Evolutionary conservation across 2,113 vertebrate species (phyloP).

Genomic region (Ivindomyrus marchei): DNA sequence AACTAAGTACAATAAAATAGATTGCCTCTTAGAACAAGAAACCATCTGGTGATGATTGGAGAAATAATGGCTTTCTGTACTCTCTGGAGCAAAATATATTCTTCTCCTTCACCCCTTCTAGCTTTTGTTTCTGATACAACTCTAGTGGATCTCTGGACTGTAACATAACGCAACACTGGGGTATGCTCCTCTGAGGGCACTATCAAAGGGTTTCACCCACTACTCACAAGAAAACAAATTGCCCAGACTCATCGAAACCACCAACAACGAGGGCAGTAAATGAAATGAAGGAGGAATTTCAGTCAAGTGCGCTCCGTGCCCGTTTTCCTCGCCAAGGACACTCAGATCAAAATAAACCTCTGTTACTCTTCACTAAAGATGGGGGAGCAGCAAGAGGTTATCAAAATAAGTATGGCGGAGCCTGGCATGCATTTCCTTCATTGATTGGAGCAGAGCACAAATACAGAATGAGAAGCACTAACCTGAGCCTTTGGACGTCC

Average conservation of each 20-base stretch:
- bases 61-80: background rate
- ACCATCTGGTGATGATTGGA: background rate
- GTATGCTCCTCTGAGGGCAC: conserved; percentile 28
- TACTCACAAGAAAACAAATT: conserved; percentile 33
- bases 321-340: conserved; percentile 20
- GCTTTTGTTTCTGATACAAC: background rate
- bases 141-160: conserved; percentile 10
- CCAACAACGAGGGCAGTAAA: conserved; percentile 22
- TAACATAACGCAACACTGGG: conserved; percentile 13
- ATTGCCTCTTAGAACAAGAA: background rate
- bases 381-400: background rate
- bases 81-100: background rate
- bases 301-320: conserved; percentile 29
- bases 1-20: background rate
- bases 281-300: conserved; percentile 28
- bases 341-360: conserved; percentile 26
- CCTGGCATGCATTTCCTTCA: conserved; percentile 49
- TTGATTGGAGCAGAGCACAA: conserved; percentile 51
- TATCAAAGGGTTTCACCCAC: conserved; percentile 21
- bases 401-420: conserved; percentile 26
- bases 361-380: conserved; percentile 25
- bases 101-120: background rate
- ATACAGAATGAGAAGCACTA: conserved; percentile 78
- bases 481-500: conserved; percentile 99
- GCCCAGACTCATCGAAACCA: conserved; percentile 19